These are phyloP conservation scores for Antheraea mylitta DNA, from an alignment of 1,140 invertebrate genomes.

Conservation along the genomic window DNA sequence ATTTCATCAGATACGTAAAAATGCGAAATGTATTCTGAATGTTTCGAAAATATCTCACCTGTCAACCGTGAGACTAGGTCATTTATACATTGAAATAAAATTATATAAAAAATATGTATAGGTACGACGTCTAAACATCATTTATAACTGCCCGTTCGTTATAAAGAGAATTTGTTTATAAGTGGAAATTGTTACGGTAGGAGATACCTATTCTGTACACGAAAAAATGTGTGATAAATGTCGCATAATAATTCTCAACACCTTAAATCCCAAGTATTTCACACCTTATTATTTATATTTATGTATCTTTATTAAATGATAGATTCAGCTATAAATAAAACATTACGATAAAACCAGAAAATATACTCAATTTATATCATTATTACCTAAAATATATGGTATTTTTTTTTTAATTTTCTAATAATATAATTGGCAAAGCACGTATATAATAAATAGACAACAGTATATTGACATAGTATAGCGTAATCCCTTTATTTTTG, in stretches of 20 bases:
- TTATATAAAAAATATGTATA: background rate
- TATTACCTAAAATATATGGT: too few species aligned
- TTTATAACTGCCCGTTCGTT: background rate
- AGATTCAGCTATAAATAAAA: too few species aligned
- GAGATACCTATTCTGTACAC: background rate
- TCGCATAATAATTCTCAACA: background rate
- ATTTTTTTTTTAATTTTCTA: too few species aligned
- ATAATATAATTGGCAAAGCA: too few species aligned
- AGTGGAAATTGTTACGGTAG: background rate
- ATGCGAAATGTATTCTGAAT: background rate
- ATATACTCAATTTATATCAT: too few species aligned
- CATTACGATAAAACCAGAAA: too few species aligned
- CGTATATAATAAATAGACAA: too few species aligned
- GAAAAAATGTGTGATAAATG: background rate
- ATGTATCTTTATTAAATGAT: too few species aligned
- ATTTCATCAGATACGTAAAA: background rate
- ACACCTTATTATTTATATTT: too few species aligned
- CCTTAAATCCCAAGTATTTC: too few species aligned
- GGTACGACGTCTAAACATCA: conserved; percentile 3
- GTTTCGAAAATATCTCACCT: conserved; percentile 1
- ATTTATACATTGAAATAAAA: conserved; percentile 4
- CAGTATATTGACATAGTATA: too few species aligned
- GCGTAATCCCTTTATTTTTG: too few species aligned
- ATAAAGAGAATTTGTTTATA: conserved; percentile 2
- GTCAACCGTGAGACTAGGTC: conserved; percentile 1